A percentile compares a stretch with the other conserved stretches of the same genome.
Evolutionary conservation across 2,797 vertebrate species (phyloP).

Genomic region (Coregonus suidteri): DNA sequence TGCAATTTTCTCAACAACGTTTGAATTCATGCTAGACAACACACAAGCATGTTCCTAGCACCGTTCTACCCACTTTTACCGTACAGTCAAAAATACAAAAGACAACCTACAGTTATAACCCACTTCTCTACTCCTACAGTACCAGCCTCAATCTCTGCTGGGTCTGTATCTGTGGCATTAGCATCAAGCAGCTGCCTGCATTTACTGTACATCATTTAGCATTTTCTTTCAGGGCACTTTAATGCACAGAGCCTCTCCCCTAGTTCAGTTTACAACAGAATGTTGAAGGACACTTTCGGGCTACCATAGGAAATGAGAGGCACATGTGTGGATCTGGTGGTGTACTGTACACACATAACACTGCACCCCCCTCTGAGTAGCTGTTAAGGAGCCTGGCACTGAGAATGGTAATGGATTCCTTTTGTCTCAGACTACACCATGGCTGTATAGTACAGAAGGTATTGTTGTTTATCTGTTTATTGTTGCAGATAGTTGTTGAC

Average conservation of each 20-base stretch:
- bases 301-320: conserved; percentile 75
- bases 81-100: conserved; percentile 81
- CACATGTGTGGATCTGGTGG: conserved; percentile 69
- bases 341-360: conserved; percentile 14
- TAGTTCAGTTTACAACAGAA: conserved; percentile 84
- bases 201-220: conserved; percentile 75
- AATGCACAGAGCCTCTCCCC: conserved; percentile 83
- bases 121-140: conserved; percentile 80
- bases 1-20: neutral
- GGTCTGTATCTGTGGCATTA: conserved; percentile 75
- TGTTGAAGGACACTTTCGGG: conserved; percentile 69
- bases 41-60: conserved; percentile 35
- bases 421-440: conserved; percentile 61
- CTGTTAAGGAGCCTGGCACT: conserved; percentile 56
- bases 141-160: conserved; percentile 50
- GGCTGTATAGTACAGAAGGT: neutral
- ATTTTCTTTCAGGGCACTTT: conserved; percentile 84
- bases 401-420: conserved; percentile 74
- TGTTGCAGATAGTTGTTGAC: no score
- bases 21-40: neutral
- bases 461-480: neutral
- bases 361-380: conserved; percentile 43
- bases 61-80: conserved; percentile 82
- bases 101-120: conserved; percentile 88
- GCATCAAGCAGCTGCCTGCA: conserved; percentile 91